Evolutionary conservation across 2,113 vertebrate genomes (phyloP).

Genomic region (Osmerus eperlanus): DNA sequence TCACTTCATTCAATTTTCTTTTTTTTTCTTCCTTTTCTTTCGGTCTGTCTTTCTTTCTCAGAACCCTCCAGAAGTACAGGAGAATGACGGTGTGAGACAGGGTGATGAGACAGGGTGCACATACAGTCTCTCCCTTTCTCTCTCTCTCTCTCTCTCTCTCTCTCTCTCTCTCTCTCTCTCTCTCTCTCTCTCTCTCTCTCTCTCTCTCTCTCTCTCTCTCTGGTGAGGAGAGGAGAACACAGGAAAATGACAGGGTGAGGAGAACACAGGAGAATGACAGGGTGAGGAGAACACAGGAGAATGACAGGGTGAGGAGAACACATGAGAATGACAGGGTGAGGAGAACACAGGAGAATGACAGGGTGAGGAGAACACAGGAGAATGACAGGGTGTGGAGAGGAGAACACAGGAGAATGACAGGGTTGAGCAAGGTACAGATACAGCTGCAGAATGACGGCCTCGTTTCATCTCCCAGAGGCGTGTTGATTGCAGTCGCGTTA

Average conservation of each 20-base stretch:
- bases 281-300: conserved; percentile 20
- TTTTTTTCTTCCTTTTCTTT: neutral
- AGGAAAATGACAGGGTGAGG: too few relatives aligned
- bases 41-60: too few relatives aligned
- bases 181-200: too few relatives aligned
- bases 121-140: too few relatives aligned
- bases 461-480: conserved; percentile 49
- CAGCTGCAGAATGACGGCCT: conserved; percentile 51
- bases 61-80: neutral
- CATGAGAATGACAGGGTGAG: neutral
- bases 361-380: neutral
- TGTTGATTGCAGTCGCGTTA: conserved; percentile 61
- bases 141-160: too few relatives aligned
- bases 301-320: conserved; percentile 24
- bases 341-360: conserved; percentile 33
- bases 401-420: conserved; percentile 46
- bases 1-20: neutral
- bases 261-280: too few relatives aligned
- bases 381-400: conserved; percentile 17
- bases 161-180: too few relatives aligned
- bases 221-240: conserved; percentile 1
- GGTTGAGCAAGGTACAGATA: conserved; percentile 40
- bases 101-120: neutral
- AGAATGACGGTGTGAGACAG: conserved; percentile 32
- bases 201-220: too few relatives aligned